Evolutionary conservation across 2,888 invertebrate genomes (phyloP).

Genomic region (Caenorhabditis sp.): DNA sequence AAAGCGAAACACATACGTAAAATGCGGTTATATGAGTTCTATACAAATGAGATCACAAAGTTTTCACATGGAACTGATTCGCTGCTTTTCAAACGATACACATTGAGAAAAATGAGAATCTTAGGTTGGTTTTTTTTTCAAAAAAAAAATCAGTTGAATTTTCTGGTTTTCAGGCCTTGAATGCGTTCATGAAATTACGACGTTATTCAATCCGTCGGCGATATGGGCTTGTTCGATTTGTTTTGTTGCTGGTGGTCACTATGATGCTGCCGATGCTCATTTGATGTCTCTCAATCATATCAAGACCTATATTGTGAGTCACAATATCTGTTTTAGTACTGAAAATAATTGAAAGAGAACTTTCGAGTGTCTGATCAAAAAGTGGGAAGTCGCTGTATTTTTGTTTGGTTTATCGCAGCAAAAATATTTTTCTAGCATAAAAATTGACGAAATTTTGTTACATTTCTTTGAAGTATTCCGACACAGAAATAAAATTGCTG

Average conservation of each 20-base stretch:
- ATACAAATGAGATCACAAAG: conserved; percentile 8
- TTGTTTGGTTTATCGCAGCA: no score
- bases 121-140: conserved; percentile 6
- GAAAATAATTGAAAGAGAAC: no score
- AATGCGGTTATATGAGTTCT: conserved; percentile 29
- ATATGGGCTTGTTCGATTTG: conserved; percentile 55
- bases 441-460: no score
- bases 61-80: background rate
- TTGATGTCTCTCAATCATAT: conserved; percentile 41
- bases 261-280: conserved; percentile 48
- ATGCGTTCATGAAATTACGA: conserved; percentile 33
- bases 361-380: no score
- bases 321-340: no score
- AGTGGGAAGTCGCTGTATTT: no score
- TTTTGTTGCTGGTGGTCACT: conserved; percentile 37
- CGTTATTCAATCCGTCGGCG: conserved; percentile 12
- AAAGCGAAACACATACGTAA: conserved; percentile 11
- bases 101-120: conserved; percentile 9
- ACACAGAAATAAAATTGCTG: no score
- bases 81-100: conserved; percentile 27
- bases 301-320: conserved; percentile 34
- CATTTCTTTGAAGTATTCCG: no score
- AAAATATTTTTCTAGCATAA: no score
- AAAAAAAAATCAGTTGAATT: no score
- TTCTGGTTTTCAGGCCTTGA: conserved; percentile 14